Conservation (phyloP, 2,888 invertebrate species). For the Camptogramma bilineatum region DNA sequence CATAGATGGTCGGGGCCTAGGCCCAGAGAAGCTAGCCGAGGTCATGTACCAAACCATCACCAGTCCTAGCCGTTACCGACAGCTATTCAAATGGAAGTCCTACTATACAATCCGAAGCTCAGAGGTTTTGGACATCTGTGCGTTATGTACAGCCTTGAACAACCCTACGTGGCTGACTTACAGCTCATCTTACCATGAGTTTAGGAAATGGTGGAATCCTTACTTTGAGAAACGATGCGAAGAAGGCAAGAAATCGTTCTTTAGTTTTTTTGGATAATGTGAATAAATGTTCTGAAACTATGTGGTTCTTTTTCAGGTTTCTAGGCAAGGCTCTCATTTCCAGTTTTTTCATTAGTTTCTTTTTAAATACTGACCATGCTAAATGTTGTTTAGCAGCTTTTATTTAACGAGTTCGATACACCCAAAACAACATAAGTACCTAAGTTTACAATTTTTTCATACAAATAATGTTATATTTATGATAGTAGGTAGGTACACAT, state of each 20-base stretch:
- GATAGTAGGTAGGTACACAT: too few species aligned
- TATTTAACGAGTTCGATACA: too few species aligned
- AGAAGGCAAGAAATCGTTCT: neutral
- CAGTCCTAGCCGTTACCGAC: conserved; percentile 55
- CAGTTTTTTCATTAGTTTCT: too few species aligned
- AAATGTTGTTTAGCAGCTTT: too few species aligned
- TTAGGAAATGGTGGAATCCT: conserved; percentile 72
- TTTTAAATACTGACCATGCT: too few species aligned
- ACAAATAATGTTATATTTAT: too few species aligned
- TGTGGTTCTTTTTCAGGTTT: neutral
- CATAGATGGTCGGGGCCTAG: conserved; percentile 58
- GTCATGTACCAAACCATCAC: conserved; percentile 57
- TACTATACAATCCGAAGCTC: conserved; percentile 58
- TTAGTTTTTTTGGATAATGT: conserved; percentile 1
- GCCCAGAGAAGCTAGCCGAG: conserved; percentile 53
- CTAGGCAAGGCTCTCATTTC: neutral
- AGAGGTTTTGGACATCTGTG: conserved; percentile 57
- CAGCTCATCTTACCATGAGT: conserved; percentile 44
- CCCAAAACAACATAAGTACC: too few species aligned
- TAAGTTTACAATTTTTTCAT: too few species aligned
- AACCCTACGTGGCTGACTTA: conserved; percentile 54
- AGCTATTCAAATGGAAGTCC: conserved; percentile 68
- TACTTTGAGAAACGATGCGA: conserved; percentile 56
- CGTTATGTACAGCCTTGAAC: conserved; percentile 60
- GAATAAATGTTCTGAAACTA: neutral